These are phyloP conservation scores for Hydrotaea diabolus DNA, from an alignment of 2,888 invertebrate genomes.

Conservation along the genomic window DNA sequence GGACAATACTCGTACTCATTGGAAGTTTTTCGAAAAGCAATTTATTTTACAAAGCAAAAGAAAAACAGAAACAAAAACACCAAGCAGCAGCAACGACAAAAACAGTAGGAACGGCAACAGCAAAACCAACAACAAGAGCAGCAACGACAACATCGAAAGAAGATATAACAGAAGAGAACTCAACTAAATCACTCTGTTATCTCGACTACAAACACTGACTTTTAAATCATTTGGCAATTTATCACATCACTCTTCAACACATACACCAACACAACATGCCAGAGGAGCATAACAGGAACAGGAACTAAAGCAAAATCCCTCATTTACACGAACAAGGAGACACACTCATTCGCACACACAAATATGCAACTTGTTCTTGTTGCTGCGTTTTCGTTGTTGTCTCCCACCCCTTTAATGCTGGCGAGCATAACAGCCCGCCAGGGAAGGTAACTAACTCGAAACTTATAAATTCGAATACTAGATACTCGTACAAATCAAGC, in stretches of 20 bases:
- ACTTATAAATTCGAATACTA: too few species aligned
- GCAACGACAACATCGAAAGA: neutral
- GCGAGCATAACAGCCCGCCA: too few species aligned
- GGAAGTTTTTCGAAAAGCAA: constrained; percentile 6
- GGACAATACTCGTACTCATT: constrained; percentile 6
- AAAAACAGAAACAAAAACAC: constrained; percentile 5
- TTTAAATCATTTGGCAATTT: constrained; percentile 65
- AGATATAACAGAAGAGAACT: constrained; percentile 15
- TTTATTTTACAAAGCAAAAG: constrained; percentile 10
- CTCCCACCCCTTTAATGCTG: neutral
- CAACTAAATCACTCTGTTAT: constrained; percentile 54
- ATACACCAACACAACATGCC: constrained; percentile 28
- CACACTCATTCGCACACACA: neutral
- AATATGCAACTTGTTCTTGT: neutral
- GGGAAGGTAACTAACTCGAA: too few species aligned
- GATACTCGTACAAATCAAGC: too few species aligned
- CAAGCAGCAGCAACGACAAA: constrained; percentile 23
- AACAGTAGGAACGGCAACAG: neutral
- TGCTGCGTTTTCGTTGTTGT: constrained; percentile 1
- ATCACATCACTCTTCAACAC: constrained; percentile 59
- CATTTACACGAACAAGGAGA: neutral
- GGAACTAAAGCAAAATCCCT: constrained; percentile 15
- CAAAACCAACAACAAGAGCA: constrained; percentile 5
- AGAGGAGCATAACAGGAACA: constrained; percentile 19
- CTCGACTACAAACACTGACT: constrained; percentile 51